These are phyloP conservation scores for Chouioia cunea DNA, from an alignment of 2,888 invertebrate species.

Conservation along the genomic window DNA sequence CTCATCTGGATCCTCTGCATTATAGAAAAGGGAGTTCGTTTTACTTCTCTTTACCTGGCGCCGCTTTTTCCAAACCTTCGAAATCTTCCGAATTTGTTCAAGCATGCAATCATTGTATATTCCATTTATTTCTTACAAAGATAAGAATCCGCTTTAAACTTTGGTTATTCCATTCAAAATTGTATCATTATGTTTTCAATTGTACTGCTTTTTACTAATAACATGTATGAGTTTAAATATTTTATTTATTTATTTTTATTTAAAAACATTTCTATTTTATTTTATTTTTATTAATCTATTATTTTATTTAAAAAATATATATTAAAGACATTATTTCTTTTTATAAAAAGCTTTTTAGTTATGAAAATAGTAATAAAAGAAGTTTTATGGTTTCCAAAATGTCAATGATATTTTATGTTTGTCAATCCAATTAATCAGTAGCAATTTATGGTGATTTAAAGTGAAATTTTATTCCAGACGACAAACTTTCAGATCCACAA, in stretches of 20 bases:
- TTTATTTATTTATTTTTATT: no score
- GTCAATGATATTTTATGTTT: neutral
- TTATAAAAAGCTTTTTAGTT: neutral
- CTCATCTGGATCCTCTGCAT: constrained; percentile 16
- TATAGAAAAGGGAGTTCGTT: constrained; percentile 7
- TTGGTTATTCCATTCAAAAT: no score
- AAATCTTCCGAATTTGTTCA: constrained; percentile 6
- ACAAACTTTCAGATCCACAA: neutral
- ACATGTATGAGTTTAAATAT: no score
- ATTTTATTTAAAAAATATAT: no score
- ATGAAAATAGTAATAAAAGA: constrained; percentile 2
- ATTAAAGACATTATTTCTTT: neutral
- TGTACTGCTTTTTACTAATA: no score
- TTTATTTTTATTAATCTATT: no score
- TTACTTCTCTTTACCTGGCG: neutral
- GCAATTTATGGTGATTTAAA: constrained; percentile 7
- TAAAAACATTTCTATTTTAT: no score
- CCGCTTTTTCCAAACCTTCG: constrained; percentile 8
- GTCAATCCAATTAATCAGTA: constrained; percentile 11
- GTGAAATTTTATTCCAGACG: constrained; percentile 10
- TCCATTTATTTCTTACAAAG: no score
- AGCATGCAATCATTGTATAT: neutral
- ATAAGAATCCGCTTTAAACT: no score
- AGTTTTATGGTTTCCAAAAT: neutral
- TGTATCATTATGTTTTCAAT: no score